phyloP scores from a whole-genome alignment of 2,888 invertebrate genomes.

The Tryphoninae sp. region DNA sequence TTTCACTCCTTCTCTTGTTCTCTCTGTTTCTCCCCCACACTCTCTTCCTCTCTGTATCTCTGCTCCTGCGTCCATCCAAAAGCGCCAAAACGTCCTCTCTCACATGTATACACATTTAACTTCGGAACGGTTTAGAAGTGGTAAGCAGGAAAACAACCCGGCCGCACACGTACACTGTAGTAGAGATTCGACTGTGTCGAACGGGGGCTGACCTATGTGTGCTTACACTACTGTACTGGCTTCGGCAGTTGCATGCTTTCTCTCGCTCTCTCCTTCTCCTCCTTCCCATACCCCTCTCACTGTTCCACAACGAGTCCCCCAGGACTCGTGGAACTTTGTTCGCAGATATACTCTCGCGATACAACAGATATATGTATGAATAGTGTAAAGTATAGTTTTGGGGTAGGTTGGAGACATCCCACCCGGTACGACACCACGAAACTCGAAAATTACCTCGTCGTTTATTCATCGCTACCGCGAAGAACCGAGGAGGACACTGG shows the following conservation, averaged over 20 bases:
- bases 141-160: not conserved
- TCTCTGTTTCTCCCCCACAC: not conserved
- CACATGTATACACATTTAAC: constrained; percentile 2
- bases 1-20: not conserved
- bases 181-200: constrained; percentile 40
- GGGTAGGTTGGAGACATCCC: constrained; percentile 31
- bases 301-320: constrained; percentile 54
- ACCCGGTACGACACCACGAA: constrained; percentile 36
- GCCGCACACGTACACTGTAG: not conserved
- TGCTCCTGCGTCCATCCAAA: constrained; percentile 5
- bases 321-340: constrained; percentile 54
- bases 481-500: not conserved
- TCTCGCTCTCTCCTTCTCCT: too few species aligned
- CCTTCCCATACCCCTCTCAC: not conserved
- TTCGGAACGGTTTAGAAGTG: constrained; percentile 14
- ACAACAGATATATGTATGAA: constrained; percentile 23
- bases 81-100: constrained; percentile 29
- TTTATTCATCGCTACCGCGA: constrained; percentile 52
- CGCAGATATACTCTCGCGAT: constrained; percentile 7
- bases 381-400: constrained; percentile 21
- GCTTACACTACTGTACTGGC: constrained; percentile 30
- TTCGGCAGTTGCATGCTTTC: constrained; percentile 4
- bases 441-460: constrained; percentile 51
- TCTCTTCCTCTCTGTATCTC: not conserved
- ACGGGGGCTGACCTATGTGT: constrained; percentile 12